Base-by-base conservation (phyloP, 1,140 invertebrate species). In the Thrips palmi region DNA sequence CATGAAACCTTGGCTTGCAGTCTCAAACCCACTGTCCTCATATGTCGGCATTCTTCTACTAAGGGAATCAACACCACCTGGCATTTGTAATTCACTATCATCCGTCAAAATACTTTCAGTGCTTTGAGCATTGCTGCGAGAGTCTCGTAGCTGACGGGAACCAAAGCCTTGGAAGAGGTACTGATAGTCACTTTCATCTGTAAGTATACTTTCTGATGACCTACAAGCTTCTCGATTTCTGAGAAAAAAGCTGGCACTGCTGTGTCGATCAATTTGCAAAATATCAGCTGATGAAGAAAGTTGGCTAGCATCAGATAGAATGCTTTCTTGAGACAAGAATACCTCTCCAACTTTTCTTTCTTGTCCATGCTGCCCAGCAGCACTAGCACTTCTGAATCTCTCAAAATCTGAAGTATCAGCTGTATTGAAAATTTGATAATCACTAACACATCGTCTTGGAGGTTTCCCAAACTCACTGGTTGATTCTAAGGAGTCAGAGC, bases 321-420 rank as follows among this genome's bases (percentile, higher is more conserved):
- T 62, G 11, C 77, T 81, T 48, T 82, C 78, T 51, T 82, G 77
- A n/a, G n/a, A n/a, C n/a, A n/a, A n/a, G n/a, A n/a, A n/a, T n/a
- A n/a, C 40, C 77, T 80, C 35, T 71, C 55, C 6, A 53, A 58
- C 21, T 49, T 49, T 25, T 42, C 48, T 44, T 36, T 39, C 45
- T 27, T 55, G 47, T 11, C 40, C 45, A 6, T 49, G 41, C 36
- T 46, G 50, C 29, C n/a, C n/a, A n/a, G n/a, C n/a, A n/a, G n/a
- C n/a, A n/a, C n/a, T n/a, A n/a, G 48, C 47, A 1, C 41, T 28
- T 37, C 53, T 53, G 22, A 50, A 52, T 41, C 48, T 48, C 25
- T 47, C 40, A 1, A 42, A 41, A 10, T 40, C 30, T 23, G 44
- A 48, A 38, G 33, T 25, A 37, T 52, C 51, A 2, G 52, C 40